Evolutionary conservation across 2,888 invertebrate genomes (phyloP), one percentile per base, ranked within the genome.

Genomic region (Orthosia cruda): DNA sequence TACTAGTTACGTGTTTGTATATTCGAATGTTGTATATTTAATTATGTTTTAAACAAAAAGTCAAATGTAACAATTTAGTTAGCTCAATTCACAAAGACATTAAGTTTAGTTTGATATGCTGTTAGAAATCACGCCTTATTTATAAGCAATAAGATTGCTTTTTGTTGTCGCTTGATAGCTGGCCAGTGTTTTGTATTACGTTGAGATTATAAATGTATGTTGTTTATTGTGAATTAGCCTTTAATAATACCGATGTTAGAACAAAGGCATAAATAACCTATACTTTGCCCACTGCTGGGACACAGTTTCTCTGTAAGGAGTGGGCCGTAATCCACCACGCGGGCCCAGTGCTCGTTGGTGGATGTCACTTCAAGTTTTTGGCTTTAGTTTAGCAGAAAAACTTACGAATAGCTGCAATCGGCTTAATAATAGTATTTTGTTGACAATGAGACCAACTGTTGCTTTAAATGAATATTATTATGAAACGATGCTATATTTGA

Each of bases 141-240:
- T 72, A 73, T 88, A 63, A 90, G 91, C 90, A 91, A 92, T 93
- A 88, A 89, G 80, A 90, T 92, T 92, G 91, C 89, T 91, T 88
- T 88, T 72, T 26, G 26, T 18, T 74, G 62, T 76, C 67, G 71
- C 84, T 84, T 81, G 57, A 71, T 70, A 69, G 45, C 20, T 70
- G 66, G 45, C 20, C 40, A 59, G 40, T 76, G 32, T 66, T 57
- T 49, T 65, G 7, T 68, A 57, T 64, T 26, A 63, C 20, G 26
- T 69, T 52, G 20, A 58, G 23, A 73, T 64, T 54, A 45, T 63
- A 2, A 3, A 66, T 12, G 26, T 7, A n/a, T 23, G 50, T 55
- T 65, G 55, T 65, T 57, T 55, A 20, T 64, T 77, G 49, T 13
- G 11, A 40, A 26, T 70, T 32, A 40, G 23, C 3, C 5, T 65